Evolutionary conservation across 2,888 invertebrate species (phyloP).

Genomic region (Oscheius myriophilus): DNA sequence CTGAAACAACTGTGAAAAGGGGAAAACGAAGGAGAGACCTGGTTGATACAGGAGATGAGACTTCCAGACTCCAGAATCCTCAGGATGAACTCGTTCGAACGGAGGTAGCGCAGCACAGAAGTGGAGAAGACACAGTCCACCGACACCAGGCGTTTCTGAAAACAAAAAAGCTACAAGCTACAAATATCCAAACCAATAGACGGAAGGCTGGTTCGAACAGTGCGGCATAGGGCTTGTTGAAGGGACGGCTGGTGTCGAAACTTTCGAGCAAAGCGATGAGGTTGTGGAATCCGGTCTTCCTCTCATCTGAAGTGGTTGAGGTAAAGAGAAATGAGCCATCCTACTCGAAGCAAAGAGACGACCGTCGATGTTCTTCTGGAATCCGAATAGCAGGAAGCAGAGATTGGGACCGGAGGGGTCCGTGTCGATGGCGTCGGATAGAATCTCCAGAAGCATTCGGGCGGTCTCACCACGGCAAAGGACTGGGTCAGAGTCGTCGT

Average conservation of each 20-base stretch:
- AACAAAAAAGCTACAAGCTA: neutral
- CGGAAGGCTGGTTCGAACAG: constrained; percentile 64
- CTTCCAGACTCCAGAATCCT: constrained; percentile 18
- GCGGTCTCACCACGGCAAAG: constrained; percentile 60
- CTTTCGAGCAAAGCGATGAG: constrained; percentile 60
- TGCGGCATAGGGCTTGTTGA: constrained; percentile 55
- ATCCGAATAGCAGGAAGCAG: constrained; percentile 50
- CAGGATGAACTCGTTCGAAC: constrained; percentile 56
- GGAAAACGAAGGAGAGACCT: neutral
- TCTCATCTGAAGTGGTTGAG: constrained; percentile 25
- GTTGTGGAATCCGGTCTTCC: constrained; percentile 55
- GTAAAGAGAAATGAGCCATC: neutral
- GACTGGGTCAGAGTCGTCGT: constrained; percentile 32
- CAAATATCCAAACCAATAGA: constrained; percentile 45
- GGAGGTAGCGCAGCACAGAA: constrained; percentile 55
- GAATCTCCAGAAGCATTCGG: constrained; percentile 56
- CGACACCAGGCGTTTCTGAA: constrained; percentile 51
- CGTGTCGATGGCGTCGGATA: constrained; percentile 47
- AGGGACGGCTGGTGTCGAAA: constrained; percentile 48
- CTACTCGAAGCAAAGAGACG: constrained; percentile 18
- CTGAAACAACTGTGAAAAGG: neutral
- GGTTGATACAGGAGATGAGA: constrained; percentile 13
- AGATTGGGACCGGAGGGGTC: constrained; percentile 42
- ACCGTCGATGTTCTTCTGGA: constrained; percentile 32
- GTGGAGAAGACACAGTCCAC: constrained; percentile 35